Conservation (phyloP, 2,797 vertebrate genomes). For the Cygnus olor region DNA sequence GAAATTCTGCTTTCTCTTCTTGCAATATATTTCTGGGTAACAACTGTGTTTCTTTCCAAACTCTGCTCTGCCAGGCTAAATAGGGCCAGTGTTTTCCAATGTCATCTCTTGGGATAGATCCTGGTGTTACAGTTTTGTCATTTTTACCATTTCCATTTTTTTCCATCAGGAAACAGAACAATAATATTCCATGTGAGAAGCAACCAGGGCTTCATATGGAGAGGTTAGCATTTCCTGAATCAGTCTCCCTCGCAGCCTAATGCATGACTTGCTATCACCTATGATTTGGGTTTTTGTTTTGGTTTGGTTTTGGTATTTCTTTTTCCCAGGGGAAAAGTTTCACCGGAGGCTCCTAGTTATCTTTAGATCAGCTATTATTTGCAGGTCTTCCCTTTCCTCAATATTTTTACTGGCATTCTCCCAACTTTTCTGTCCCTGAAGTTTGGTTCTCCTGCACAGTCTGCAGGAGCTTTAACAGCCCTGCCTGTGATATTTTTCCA, state of each 20-base stretch:
- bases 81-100: accelerated
- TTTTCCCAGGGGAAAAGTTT: not conserved
- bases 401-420: accelerated
- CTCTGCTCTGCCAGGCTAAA: not conserved
- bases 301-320: not conserved
- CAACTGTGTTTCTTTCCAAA: accelerated
- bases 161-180: not conserved
- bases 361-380: not conserved
- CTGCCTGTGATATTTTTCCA: not conserved
- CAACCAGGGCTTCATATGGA: not conserved
- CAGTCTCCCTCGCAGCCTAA: not conserved
- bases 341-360: not conserved
- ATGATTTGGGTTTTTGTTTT: not conserved
- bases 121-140: not conserved
- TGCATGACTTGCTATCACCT: not conserved
- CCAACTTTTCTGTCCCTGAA: not conserved
- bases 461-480: not conserved
- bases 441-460: not conserved
- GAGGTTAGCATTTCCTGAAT: not conserved
- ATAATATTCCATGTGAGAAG: not conserved
- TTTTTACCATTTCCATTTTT: not conserved
- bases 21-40: not conserved
- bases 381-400: not conserved
- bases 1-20: not conserved
- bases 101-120: not conserved